phyloP scores from a whole-genome alignment of 2,888 invertebrate species.

The Nudaria mundana region DNA sequence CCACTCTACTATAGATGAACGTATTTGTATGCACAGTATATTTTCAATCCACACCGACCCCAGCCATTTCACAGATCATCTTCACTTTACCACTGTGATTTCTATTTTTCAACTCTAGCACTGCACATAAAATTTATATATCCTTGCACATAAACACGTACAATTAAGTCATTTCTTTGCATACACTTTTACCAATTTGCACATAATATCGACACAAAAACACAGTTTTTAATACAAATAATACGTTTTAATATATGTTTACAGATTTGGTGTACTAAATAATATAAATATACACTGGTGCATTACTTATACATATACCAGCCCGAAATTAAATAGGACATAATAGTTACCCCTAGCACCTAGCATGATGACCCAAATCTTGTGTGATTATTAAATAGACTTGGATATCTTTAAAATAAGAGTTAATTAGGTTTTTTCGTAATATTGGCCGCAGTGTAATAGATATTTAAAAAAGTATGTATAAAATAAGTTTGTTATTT shows the following conservation, averaged over 20 bases:
- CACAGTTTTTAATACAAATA: slow-evolving; percentile 31
- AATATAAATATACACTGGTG: slow-evolving; percentile 66
- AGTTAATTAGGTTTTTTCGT: slow-evolving; percentile 18
- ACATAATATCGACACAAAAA: slow-evolving; percentile 51
- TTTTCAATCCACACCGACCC: slow-evolving; percentile 34
- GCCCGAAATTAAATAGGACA: slow-evolving; percentile 64
- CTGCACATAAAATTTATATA: slow-evolving; percentile 74
- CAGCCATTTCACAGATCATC: slow-evolving; percentile 57
- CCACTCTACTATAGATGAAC: slow-evolving; percentile 34
- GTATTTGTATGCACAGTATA: slow-evolving; percentile 46
- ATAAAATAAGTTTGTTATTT: no score
- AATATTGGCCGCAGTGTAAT: slow-evolving; percentile 12
- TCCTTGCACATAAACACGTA: slow-evolving; percentile 68
- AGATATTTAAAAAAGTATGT: slow-evolving; percentile 11
- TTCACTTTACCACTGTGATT: slow-evolving; percentile 48
- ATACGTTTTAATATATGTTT: slow-evolving; percentile 34
- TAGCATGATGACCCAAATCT: slow-evolving; percentile 53
- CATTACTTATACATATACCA: slow-evolving; percentile 81
- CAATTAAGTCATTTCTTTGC: slow-evolving; percentile 58
- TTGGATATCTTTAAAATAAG: slow-evolving; percentile 17
- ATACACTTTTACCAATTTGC: slow-evolving; percentile 60
- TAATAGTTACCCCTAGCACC: slow-evolving; percentile 59
- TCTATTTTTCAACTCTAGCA: slow-evolving; percentile 71
- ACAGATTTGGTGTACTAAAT: slow-evolving; percentile 42
- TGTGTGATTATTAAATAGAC: slow-evolving; percentile 51